Base-by-base conservation (phyloP, 1,140 invertebrate genomes). In the Calephelis virginiensis region DNA sequence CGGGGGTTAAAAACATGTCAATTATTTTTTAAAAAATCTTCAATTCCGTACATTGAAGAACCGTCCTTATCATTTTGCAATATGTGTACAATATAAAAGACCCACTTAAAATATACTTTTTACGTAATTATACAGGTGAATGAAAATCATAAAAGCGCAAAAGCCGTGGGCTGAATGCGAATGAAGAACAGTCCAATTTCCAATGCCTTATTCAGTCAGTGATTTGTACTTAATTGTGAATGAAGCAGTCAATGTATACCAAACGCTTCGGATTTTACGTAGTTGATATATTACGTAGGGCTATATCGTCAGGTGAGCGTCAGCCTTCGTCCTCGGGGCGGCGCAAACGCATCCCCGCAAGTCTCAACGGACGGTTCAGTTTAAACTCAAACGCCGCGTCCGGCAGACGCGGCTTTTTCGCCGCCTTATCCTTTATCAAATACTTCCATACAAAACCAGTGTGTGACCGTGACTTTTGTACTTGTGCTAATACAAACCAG, bases 331-430 rank as follows among this genome's bases (percentile, higher is more conserved):
- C 74, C 74, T 77, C 81, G 74, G 80, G 78, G 76, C 68, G 69
- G 73, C 82, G 84, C 78, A 53, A 66, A 81, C 87, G 81, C 86
- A 88, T 88, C 83, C 82, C 84, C 79, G 80, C 82, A 71, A 50
- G 49, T 50, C 50, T 14, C 50, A 28, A 28, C 50, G 50, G 17
- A 73, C 73, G 72, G 85, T 85, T 87, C 83, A 86, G 85, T 89
- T 85, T 79, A 82, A 86, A 87, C 71, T 81, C 69, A 74, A 85
- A 78, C 85, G 87, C 80, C 85, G 87, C 87, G 86, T 82, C 79
- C 78, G 81, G 74, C 78, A 84, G 80, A 90, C 87, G 87, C 87
- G 86, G 84, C 82, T 83, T 49, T 70, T 67, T 78, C 82, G 76
- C 73, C 69, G 68, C 67, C 64, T 71, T 66, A 69, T 65, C 70